Evolutionary conservation across 2,113 vertebrate genomes (phyloP).

Genomic region (Amblyornis subalaris): DNA sequence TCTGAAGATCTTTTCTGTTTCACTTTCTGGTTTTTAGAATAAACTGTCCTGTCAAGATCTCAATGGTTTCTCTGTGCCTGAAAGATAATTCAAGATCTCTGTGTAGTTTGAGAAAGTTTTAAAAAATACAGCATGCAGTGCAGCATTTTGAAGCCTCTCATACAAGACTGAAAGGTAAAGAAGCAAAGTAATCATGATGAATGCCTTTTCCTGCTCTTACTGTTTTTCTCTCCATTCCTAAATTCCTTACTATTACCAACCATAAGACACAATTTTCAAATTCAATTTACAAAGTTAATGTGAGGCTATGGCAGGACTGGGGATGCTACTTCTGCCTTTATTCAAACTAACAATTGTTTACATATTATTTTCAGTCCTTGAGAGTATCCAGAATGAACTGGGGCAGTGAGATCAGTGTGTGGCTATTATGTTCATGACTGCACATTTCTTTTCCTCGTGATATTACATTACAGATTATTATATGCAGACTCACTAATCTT

Average conservation of each 20-base stretch:
- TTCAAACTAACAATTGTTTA: not conserved
- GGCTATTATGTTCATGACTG: not conserved
- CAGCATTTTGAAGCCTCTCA: not conserved
- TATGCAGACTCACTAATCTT: not conserved
- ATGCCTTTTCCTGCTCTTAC: not conserved
- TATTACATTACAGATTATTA: not conserved
- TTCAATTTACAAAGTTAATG: not conserved
- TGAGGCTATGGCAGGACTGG: not conserved
- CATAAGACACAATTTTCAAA: not conserved
- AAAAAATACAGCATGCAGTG: not conserved
- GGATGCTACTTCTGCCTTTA: not conserved
- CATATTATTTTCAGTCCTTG: not conserved
- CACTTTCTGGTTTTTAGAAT: not conserved
- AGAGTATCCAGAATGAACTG: not conserved
- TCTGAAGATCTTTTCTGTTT: not conserved
- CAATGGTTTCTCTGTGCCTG: not conserved
- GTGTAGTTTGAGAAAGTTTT: not conserved
- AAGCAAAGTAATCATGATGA: not conserved
- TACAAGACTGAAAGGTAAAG: not conserved
- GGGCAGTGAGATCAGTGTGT: not conserved
- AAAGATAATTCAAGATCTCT: not conserved
- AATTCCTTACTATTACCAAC: not conserved
- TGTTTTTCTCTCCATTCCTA: not conserved
- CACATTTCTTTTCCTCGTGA: not conserved
- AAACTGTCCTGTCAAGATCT: not conserved